Evolutionary conservation across 2,888 invertebrate genomes (phyloP).

Genomic region (Blomia tropicalis): DNA sequence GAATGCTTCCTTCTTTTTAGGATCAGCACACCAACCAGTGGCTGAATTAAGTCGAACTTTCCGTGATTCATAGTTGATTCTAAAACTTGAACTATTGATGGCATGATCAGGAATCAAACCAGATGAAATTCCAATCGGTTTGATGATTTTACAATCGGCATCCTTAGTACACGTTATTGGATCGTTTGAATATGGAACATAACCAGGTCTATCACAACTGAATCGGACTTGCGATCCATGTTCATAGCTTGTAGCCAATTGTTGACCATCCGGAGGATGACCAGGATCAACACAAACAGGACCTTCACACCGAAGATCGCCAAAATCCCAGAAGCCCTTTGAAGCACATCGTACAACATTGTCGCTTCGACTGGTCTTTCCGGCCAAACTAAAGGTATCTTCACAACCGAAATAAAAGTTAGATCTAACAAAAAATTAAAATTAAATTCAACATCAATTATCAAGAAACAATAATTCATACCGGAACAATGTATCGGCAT

Average conservation of each 20-base stretch:
- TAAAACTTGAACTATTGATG: conserved; percentile 82
- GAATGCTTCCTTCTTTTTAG: conserved; percentile 62
- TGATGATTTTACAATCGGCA: conserved; percentile 82
- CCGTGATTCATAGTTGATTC: conserved; percentile 37
- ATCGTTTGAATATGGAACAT: conserved; percentile 72
- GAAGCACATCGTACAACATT: conserved; percentile 79
- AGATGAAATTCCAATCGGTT: conserved; percentile 72
- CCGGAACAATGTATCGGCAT: conserved; percentile 50
- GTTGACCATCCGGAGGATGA: conserved; percentile 75
- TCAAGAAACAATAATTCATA: not conserved
- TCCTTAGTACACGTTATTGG: conserved; percentile 73
- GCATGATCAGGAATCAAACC: conserved; percentile 84
- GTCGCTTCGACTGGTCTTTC: conserved; percentile 76
- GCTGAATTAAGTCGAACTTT: conserved; percentile 77
- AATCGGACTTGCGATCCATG: conserved; percentile 73
- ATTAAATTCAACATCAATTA: not conserved
- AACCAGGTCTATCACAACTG: conserved; percentile 74
- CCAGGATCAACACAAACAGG: conserved; percentile 93
- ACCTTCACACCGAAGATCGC: conserved; percentile 83
- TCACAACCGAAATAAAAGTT: conserved; percentile 83
- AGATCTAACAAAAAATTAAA: conserved; percentile 60
- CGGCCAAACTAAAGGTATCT: conserved; percentile 80
- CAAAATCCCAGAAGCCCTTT: conserved; percentile 92
- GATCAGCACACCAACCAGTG: conserved; percentile 87
- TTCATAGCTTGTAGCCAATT: conserved; percentile 51